phyloP scores from a whole-genome alignment of 2,888 invertebrate genomes.

The Netelia virgata region DNA sequence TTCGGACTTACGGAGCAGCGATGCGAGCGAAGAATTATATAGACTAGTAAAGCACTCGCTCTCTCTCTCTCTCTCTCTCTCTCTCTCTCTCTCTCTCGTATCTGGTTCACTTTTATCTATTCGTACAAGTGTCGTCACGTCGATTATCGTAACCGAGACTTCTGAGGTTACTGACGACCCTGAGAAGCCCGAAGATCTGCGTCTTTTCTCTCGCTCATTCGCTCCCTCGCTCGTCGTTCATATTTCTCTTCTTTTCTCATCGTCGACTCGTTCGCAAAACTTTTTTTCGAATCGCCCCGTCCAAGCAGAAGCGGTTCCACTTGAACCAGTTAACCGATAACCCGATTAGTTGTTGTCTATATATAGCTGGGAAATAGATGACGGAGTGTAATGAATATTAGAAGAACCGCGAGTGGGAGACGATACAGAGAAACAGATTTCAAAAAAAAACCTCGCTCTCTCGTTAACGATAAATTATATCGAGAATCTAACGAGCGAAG shows the following conservation, averaged over 20 bases:
- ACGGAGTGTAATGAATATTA: background rate
- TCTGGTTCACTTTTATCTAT: slow-evolving; percentile 42
- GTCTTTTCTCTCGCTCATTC: slow-evolving; percentile 17
- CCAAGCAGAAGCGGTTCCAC: slow-evolving; percentile 26
- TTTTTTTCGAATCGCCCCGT: slow-evolving; percentile 30
- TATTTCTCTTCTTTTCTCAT: slow-evolving; percentile 28
- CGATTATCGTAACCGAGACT: slow-evolving; percentile 24
- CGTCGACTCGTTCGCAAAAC: background rate
- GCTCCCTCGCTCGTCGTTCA: no score
- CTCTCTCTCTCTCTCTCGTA: background rate
- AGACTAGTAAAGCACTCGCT: no score
- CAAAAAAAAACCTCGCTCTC: no score
- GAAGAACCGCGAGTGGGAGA: background rate
- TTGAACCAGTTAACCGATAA: slow-evolving; percentile 64
- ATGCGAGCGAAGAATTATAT: no score
- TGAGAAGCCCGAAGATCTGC: slow-evolving; percentile 20
- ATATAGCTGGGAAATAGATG: background rate
- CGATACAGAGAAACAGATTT: no score
- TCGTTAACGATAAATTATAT: no score
- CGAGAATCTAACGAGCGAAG: no score
- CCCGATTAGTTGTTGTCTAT: slow-evolving; percentile 45
- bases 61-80: no score
- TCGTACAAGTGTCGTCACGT: slow-evolving; percentile 46
- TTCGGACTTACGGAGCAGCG: no score
- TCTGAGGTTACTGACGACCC: slow-evolving; percentile 13